phyloP scores from a whole-genome alignment of 2,888 invertebrate species.

The Lycocerus yunnanus region DNA sequence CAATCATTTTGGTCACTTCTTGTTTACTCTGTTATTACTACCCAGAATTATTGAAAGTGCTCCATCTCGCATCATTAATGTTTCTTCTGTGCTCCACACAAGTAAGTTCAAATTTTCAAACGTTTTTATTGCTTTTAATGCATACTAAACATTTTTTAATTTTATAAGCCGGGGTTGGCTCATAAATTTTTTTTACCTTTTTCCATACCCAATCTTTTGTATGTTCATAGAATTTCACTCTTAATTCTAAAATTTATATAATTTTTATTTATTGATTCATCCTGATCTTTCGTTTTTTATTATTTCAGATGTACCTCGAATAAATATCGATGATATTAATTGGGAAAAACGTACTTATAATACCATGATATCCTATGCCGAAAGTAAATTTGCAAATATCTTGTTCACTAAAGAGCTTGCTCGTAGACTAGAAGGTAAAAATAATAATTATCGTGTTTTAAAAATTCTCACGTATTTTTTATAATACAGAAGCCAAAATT shows the following conservation, averaged over 20 bases:
- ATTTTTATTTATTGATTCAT: no score
- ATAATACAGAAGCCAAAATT: conserved; percentile 45
- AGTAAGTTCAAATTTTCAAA: conserved; percentile 37
- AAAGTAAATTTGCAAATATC: conserved; percentile 81
- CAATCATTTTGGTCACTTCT: conserved; percentile 59
- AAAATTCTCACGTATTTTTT: no score
- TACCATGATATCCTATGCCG: conserved; percentile 68
- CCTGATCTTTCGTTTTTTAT: no score
- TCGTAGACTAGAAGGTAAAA: conserved; percentile 53
- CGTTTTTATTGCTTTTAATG: no score
- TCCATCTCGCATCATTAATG: conserved; percentile 58
- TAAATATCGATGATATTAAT: conserved; percentile 74
- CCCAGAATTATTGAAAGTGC: conserved; percentile 59
- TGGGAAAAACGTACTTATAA: conserved; percentile 68
- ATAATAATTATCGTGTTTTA: no score
- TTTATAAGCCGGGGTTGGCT: no score
- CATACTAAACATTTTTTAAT: no score
- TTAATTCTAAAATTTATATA: no score
- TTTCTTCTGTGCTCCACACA: conserved; percentile 53
- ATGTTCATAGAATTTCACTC: no score
- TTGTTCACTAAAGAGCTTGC: conserved; percentile 74
- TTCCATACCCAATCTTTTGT: no score
- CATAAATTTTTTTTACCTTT: no score
- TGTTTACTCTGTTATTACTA: conserved; percentile 54
- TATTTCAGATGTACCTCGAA: conserved; percentile 54